These are phyloP conservation scores for Athene cunicularia DNA, from an alignment of 2,113 vertebrate genomes.

Conservation along the genomic window DNA sequence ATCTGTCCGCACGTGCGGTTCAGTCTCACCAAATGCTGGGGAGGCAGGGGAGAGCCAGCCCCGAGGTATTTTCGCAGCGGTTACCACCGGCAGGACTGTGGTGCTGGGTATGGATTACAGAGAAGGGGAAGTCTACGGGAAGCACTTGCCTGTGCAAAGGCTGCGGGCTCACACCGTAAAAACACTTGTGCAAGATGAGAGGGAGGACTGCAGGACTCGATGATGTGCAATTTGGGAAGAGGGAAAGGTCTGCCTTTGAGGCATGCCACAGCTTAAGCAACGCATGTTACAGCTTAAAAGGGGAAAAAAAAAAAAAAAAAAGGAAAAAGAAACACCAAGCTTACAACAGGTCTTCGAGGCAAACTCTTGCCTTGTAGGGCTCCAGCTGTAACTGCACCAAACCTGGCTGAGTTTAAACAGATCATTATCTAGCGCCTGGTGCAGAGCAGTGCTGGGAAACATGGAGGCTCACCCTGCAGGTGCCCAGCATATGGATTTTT, in stretches of 20 bases:
- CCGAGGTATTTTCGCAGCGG: accelerated
- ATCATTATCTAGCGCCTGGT: background rate
- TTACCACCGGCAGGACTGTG: background rate
- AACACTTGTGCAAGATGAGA: background rate
- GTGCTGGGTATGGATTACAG: background rate
- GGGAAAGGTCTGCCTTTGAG: background rate
- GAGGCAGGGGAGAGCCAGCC: background rate
- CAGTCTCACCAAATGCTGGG: accelerated
- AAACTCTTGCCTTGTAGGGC: background rate
- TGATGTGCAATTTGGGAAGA: background rate
- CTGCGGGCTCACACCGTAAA: accelerated
- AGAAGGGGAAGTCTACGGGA: background rate
- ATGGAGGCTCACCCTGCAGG: background rate
- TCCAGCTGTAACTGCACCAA: background rate
- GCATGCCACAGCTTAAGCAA: background rate
- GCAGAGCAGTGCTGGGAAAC: background rate
- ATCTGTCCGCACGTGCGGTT: accelerated
- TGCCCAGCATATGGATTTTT: background rate
- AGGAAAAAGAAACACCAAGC: background rate
- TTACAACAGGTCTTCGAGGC: background rate
- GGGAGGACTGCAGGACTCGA: background rate
- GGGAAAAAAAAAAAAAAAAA: background rate
- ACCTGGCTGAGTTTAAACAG: background rate
- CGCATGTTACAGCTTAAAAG: background rate
- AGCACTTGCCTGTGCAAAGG: background rate